A percentile compares a stretch with the other conserved stretches of the same genome.
Conservation (phyloP, 2,797 vertebrate genomes). For the Numenius phaeopus region DNA sequence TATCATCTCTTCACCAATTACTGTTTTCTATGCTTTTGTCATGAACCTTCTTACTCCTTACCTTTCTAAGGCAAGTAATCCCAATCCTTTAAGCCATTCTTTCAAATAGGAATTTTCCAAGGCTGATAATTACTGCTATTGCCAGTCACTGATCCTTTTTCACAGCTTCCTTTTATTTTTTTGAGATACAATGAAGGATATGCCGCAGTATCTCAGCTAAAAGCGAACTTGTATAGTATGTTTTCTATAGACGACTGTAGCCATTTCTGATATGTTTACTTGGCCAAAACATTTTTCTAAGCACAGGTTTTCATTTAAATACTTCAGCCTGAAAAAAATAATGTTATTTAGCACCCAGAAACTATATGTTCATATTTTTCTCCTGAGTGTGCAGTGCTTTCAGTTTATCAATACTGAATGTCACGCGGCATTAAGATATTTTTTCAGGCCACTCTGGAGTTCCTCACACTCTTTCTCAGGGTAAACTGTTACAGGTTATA, state of each 20-base stretch:
- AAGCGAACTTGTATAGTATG: background rate
- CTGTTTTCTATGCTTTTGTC: background rate
- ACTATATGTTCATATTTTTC: background rate
- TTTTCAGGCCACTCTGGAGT: background rate
- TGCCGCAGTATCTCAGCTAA: background rate
- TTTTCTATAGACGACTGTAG: background rate
- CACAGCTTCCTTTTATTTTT: background rate
- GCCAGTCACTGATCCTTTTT: background rate
- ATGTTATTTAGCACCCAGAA: background rate
- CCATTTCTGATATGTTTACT: background rate
- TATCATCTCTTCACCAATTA: conserved; percentile 6
- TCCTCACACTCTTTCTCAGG: background rate
- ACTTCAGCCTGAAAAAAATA: background rate
- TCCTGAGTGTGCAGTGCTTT: background rate
- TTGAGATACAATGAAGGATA: background rate
- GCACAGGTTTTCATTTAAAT: background rate
- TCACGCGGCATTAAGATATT: background rate
- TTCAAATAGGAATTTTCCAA: background rate
- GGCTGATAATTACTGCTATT: background rate
- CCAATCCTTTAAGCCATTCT: background rate
- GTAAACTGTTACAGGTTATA: background rate
- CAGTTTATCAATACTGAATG: background rate
- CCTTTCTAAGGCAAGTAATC: conserved; percentile 6
- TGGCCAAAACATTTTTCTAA: background rate
- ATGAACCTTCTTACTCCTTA: background rate